phyloP scores from a whole-genome alignment of 1,140 invertebrate species.

The Hyles vespertilio region DNA sequence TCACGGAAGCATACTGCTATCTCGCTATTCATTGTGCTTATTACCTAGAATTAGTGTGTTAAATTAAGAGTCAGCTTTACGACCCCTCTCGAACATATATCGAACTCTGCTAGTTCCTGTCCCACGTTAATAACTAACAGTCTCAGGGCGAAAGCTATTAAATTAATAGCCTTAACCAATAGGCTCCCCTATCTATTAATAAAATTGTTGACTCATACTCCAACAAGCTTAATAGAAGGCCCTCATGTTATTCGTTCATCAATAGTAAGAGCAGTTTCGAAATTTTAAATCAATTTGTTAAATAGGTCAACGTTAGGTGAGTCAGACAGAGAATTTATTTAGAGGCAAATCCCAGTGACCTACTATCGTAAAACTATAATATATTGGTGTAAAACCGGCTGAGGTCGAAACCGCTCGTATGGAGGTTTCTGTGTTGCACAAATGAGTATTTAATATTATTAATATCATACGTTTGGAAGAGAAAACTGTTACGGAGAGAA shows the following conservation, averaged over 20 bases:
- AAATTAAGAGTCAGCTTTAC: no score
- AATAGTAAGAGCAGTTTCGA: not conserved
- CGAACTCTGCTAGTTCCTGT: no score
- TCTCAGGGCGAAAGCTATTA: no score
- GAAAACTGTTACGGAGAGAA: no score
- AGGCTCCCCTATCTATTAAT: not conserved
- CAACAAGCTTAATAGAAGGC: not conserved
- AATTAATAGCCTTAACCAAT: no score
- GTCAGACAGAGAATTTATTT: not conserved
- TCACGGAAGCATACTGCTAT: no score
- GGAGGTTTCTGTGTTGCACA: conserved; percentile 38
- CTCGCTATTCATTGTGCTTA: no score
- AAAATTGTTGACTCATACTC: not conserved
- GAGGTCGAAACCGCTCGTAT: conserved; percentile 16
- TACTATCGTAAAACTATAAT: conserved; percentile 37
- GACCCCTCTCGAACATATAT: no score
- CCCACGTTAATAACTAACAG: no score
- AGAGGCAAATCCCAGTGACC: conserved; percentile 36
- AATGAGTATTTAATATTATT: conserved; percentile 7
- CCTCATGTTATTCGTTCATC: not conserved
- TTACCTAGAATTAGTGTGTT: no score
- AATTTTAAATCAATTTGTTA: conserved; percentile 4
- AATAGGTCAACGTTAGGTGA: conserved; percentile 3
- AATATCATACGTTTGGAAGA: not conserved
- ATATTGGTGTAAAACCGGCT: conserved; percentile 42